Evolutionary conservation across 2,113 vertebrate species (phyloP), one percentile per base, ranked within the genome.

Genomic region (Centrocercus urophasianus): DNA sequence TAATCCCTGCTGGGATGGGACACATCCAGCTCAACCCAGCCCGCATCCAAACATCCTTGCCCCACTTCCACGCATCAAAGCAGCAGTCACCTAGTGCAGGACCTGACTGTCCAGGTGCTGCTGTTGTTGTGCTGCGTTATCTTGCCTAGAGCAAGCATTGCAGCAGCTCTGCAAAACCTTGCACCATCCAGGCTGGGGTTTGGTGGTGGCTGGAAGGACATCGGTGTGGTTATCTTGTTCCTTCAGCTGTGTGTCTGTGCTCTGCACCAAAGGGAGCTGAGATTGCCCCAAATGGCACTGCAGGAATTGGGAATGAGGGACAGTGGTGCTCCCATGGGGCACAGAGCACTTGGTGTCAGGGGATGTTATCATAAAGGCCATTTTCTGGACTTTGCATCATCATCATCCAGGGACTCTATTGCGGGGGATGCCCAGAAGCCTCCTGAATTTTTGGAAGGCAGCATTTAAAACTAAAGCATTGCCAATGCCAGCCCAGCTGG

Each of bases 191-290:
- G 38, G 71, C 4, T 72, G 3, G 16, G 60, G 56, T 47, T 83
- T 64, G 13, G 85, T 3, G 1, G 34, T 0, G 0, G 7, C 42
- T 21, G 13, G 28, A 1, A 0, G 3, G 32, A 16, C 16, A 52
- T 14, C 48, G 43, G 20, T 0, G 0, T 11, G 0, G 34, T 73
- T 0, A 0, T 32, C 45, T 17, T 3, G 13, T 50, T 2, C 27
- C 57, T 63, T 30, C 54, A 25, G 71, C 6, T 17, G 40, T 2
- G 8, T 30, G 60, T 8, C 32, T 21, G 40, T 12, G 45, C 45
- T 61, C 52, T 4, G 21, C 38, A 12, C 25, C 27, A 5, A 21
- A 45, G 22, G 57, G n/a, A 88, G 21, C 24, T 20, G 80, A 42
- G 48, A 50, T 5, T 40, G 17, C 20, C 34, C 25, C 0, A 0